A percentile compares a stretch with the other conserved stretches of the same genome.
These are phyloP conservation scores for Caenorhabditis drosophilae DNA, from an alignment of 2,888 invertebrate species.

Conservation along the genomic window DNA sequence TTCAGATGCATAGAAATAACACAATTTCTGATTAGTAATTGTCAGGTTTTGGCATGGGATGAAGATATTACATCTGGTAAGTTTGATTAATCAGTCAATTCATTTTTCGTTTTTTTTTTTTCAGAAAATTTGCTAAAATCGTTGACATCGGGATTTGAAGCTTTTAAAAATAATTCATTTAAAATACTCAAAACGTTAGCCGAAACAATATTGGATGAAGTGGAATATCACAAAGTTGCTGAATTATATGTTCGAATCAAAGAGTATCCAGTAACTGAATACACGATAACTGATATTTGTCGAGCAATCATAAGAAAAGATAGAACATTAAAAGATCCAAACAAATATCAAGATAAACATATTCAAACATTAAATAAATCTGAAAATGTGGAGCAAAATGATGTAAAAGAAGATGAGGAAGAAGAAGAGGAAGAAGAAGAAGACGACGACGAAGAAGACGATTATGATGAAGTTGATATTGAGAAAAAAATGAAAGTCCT, in stretches of 20 bases:
- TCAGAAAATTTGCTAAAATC: too few species aligned
- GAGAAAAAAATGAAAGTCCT: background rate
- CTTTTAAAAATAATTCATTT: slow-evolving; percentile 14
- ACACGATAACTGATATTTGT: slow-evolving; percentile 18
- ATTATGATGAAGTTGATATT: background rate
- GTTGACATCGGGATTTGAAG: background rate
- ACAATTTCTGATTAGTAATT: slow-evolving; percentile 27
- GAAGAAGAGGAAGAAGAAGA: slow-evolving; percentile 4
- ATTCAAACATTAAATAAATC: background rate
- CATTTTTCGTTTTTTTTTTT: too few species aligned
- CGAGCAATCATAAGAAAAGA: slow-evolving; percentile 19
- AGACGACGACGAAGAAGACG: slow-evolving; percentile 4
- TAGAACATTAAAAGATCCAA: background rate
- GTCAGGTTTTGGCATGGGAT: slow-evolving; percentile 23
- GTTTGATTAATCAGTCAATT: background rate
- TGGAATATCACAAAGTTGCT: slow-evolving; percentile 18
- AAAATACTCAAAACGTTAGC: slow-evolving; percentile 20
- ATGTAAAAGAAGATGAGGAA: slow-evolving; percentile 7
- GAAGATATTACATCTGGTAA: slow-evolving; percentile 8
- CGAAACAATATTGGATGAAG: slow-evolving; percentile 19
- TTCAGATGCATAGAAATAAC: slow-evolving; percentile 26
- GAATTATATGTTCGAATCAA: slow-evolving; percentile 23
- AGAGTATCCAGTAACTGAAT: slow-evolving; percentile 20
- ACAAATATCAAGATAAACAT: background rate
- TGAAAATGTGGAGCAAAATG: background rate